Evolutionary conservation across 2,113 vertebrate genomes (phyloP).

Genomic region (Anhinga anhinga): DNA sequence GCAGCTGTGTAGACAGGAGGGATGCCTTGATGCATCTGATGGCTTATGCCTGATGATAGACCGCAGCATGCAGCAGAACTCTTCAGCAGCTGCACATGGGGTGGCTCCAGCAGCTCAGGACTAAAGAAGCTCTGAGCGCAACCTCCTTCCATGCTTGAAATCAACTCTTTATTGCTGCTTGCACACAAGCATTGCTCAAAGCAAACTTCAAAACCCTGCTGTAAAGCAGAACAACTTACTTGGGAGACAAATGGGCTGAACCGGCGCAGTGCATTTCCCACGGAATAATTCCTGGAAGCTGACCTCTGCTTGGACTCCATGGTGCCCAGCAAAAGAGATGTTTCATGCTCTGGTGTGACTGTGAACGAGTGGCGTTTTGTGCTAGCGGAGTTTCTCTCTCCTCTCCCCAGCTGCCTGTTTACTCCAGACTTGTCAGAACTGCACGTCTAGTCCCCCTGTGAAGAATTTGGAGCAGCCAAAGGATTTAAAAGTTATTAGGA

Average conservation of each 20-base stretch:
- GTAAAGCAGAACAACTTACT: not conserved
- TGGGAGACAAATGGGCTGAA: not conserved
- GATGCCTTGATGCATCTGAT: not conserved
- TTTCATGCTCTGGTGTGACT: not conserved
- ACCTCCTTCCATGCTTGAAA: not conserved
- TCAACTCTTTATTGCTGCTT: not conserved
- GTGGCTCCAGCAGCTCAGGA: not conserved
- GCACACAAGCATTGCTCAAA: not conserved
- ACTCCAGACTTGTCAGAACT: not conserved
- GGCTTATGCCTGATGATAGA: not conserved
- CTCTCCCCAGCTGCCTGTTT: not conserved
- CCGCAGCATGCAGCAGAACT: not conserved
- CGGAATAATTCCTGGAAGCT: not conserved
- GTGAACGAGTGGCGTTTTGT: not conserved
- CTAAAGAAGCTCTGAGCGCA: not conserved
- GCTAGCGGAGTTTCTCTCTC: not conserved
- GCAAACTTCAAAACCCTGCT: not conserved
- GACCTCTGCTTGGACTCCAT: not conserved
- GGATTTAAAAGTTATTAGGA: conserved; percentile 37
- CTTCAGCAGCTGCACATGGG: not conserved
- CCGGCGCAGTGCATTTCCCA: not conserved
- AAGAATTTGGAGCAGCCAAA: conserved; percentile 19
- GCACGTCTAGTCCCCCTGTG: not conserved
- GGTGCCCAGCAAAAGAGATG: not conserved
- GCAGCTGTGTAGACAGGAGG: not conserved